Evolutionary conservation across 1,140 invertebrate species (phyloP).

Genomic region (Tetragnatha versicolor): DNA sequence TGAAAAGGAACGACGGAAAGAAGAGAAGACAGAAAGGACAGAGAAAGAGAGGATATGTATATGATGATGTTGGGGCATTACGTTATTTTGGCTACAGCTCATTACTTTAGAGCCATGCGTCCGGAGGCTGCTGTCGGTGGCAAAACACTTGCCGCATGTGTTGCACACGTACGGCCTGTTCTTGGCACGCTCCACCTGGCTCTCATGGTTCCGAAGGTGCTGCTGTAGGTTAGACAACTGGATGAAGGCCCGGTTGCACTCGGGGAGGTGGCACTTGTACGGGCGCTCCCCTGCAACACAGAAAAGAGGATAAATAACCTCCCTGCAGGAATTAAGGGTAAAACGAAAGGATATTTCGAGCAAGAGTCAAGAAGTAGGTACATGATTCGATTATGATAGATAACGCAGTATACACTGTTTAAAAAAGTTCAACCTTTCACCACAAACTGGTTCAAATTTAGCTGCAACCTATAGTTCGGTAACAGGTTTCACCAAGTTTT

Average conservation of each 20-base stretch:
- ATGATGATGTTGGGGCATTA: constrained; percentile 20
- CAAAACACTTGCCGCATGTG: constrained; percentile 96
- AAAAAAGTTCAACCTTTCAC: too few species aligned
- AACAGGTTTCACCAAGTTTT: too few species aligned
- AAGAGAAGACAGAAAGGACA: not conserved
- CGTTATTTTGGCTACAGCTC: constrained; percentile 54
- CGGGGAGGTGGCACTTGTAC: constrained; percentile 94
- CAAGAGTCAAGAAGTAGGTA: too few species aligned
- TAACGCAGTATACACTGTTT: too few species aligned
- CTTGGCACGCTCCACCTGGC: constrained; percentile 55
- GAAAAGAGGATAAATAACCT: not conserved
- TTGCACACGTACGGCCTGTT: constrained; percentile 64
- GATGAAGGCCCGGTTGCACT: constrained; percentile 95
- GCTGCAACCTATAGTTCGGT: too few species aligned
- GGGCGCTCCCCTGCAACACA: constrained; percentile 84
- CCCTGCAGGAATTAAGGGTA: too few species aligned
- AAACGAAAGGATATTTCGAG: too few species aligned
- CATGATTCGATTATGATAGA: too few species aligned
- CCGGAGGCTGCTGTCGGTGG: constrained; percentile 91
- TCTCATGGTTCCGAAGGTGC: constrained; percentile 92
- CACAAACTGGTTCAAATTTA: too few species aligned
- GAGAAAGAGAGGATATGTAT: not conserved
- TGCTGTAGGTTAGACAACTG: constrained; percentile 97
- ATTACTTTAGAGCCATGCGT: constrained; percentile 88
- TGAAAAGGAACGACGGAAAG: too few species aligned